A percentile compares a stretch with the other conserved stretches of the same genome.
Evolutionary conservation across 2,113 vertebrate species (phyloP).

Genomic region (Vicugna pacos): DNA sequence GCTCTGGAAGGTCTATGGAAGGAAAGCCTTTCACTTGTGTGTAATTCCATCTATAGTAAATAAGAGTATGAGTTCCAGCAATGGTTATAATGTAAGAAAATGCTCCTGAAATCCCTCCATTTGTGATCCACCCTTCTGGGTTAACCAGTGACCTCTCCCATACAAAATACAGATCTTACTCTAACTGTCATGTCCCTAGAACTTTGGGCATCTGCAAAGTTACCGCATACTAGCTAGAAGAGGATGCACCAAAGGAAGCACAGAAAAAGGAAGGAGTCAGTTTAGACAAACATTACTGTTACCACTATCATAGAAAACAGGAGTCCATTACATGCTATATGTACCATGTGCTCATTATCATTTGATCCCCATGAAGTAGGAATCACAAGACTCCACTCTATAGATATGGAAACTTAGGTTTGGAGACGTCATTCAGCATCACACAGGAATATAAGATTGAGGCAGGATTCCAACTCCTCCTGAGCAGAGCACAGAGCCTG

Average conservation of each 20-base stretch:
- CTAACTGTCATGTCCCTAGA: background rate
- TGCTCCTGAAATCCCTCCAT: background rate
- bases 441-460: background rate
- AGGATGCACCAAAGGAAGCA: background rate
- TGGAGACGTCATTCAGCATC: background rate
- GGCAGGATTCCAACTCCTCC: background rate
- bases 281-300: background rate
- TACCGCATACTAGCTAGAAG: background rate
- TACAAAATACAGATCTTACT: background rate
- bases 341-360: background rate
- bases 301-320: background rate
- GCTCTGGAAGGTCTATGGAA: background rate
- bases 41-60: background rate
- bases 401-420: background rate
- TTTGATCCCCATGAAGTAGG: background rate
- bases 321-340: background rate
- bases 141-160: background rate
- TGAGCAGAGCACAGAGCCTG: accelerated
- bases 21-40: background rate
- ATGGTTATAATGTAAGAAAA: background rate
- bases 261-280: background rate
- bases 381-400: background rate
- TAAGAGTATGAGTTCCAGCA: background rate
- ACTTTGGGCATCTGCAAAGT: background rate
- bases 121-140: background rate